Evolutionary conservation across 1,140 invertebrate species (phyloP), one percentile per base, ranked within the genome.

Genomic region (Philaenus spumarius): DNA sequence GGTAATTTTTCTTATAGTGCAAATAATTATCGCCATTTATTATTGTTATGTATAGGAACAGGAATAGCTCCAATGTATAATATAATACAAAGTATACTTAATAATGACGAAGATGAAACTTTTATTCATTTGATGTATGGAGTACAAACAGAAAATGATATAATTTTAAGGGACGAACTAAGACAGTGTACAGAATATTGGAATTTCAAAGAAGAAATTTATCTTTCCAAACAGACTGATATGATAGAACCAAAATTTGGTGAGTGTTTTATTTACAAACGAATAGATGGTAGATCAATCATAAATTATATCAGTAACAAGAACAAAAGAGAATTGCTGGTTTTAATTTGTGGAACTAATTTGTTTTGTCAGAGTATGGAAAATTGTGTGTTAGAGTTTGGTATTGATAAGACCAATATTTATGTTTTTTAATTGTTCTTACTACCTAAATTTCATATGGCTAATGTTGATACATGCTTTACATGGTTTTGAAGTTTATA

Each of bases 41-140:
- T 83, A 19, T 78, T 87, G 74, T 71, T 87, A 50, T 80, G 79
- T 50, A 83, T 83, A 65, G 85, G 86, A 0, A 86, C 84, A 42
- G 85, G 85, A 1, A 79, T 87, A 59, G 80, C 82, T 34, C 83
- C 85, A 19, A 76, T 86, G 71, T 76, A 77, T 67, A 74, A 78
- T 59, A 76, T 88, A 11, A 78, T 82, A 23, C 72, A 78, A 47
- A 63, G 70, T 37, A 77, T 87, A 61, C 57, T 86, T 43, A 66
- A 76, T 45, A 78, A 86, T 73, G 82, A 84, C 62, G 75, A 80
- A 43, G 82, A 85, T 67, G 76, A 82, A 40, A 81, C 79, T 4
- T 69, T 75, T 64, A 64, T 87, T 34, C 69, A 73, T 46, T 70
- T 87, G 26, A 69, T 77, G 46, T 86, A 78, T 72, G 81, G 79